Percentiles rank a stretch among this genome's conserved stretches.
Evolutionary conservation across 2,888 invertebrate genomes (phyloP).

Genomic region (Xanthorhoe designata): DNA sequence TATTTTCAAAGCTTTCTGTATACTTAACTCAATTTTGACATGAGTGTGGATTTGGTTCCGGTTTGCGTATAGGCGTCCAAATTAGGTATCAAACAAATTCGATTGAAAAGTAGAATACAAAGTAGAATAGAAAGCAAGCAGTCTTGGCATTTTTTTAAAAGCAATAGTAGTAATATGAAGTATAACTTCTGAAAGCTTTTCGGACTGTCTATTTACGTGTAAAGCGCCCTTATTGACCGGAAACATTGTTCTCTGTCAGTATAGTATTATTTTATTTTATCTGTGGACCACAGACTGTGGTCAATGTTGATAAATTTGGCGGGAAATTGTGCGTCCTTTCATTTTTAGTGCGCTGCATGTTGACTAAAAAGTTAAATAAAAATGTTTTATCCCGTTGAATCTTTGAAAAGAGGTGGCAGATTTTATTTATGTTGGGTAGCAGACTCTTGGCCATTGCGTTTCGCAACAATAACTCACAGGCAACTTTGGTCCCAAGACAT

Average conservation of each 20-base stretch:
- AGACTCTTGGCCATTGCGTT: slow-evolving; percentile 76
- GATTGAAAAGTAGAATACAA: too few relatives aligned
- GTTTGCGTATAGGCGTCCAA: too few relatives aligned
- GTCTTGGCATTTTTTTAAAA: too few relatives aligned
- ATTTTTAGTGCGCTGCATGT: neutral
- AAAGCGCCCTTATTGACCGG: slow-evolving; percentile 6
- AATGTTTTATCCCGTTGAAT: slow-evolving; percentile 77
- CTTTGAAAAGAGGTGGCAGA: slow-evolving; percentile 71
- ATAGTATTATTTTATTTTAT: too few relatives aligned
- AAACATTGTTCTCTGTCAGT: neutral
- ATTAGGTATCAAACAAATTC: too few relatives aligned
- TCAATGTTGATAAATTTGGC: slow-evolving; percentile 33
- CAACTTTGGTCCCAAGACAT: slow-evolving; percentile 77
- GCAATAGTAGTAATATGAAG: too few relatives aligned
- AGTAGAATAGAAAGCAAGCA: too few relatives aligned
- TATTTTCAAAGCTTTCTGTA: too few relatives aligned
- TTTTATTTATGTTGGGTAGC: slow-evolving; percentile 80
- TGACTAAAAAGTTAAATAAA: slow-evolving; percentile 5
- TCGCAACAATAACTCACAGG: slow-evolving; percentile 68
- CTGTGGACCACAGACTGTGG: too few relatives aligned
- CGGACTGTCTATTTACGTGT: slow-evolving; percentile 3
- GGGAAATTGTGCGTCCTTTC: slow-evolving; percentile 44
- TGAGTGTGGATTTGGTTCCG: too few relatives aligned
- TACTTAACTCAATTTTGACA: too few relatives aligned
- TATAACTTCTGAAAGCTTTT: too few relatives aligned